Base-by-base conservation (phyloP, 2,888 invertebrate species). In the Dendrolimus pini region DNA sequence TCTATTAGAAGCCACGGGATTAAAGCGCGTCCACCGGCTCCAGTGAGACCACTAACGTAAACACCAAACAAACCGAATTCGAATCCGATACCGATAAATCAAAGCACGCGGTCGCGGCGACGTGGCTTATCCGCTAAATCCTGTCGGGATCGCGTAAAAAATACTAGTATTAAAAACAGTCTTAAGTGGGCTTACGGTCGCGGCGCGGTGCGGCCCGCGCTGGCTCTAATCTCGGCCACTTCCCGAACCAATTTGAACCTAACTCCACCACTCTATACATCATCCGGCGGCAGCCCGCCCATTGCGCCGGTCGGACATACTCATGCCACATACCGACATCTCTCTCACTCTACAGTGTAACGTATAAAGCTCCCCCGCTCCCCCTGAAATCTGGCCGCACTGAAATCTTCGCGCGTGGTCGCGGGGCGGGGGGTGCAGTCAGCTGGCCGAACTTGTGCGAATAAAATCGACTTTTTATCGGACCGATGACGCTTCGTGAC, bases 241-340 rank as follows among this genome's bases (percentile, higher is more conserved):
- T 93, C 93, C 93, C 93, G 93, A 87, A 93, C 92, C 93, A 93
- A 93, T 93, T 93, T 93, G 93, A 93, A 89, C 93, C 92, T 93
- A 93, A 93, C 93, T 93, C 93, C 92, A 91, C 92, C 92, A 93
- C 93, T 93, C 93, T 93, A 93, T 93, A 93, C 93, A 93, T 93
- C 93, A 93, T 93, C 92, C 80, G 80, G 78, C 77, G 78, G 67
- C 63, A 80, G 82, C 86, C 88, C 89, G 87, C 89, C 92, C 91
- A 91, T 89, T 82, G 86, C 83, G 85, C 80, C 78, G 78, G 66
- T 67, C 67, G 65, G 65, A 72, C 71, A 72, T 65, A 75, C 73
- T 73, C 72, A 73, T 71, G 77, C 69, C 71, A 69, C 69, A 66
- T 82, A 78, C 68, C 61, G 57, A 68, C 69, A 67, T 83, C 87